Evolutionary conservation across 2,888 invertebrate species (phyloP).

Genomic region (Hemaris fuciformis): DNA sequence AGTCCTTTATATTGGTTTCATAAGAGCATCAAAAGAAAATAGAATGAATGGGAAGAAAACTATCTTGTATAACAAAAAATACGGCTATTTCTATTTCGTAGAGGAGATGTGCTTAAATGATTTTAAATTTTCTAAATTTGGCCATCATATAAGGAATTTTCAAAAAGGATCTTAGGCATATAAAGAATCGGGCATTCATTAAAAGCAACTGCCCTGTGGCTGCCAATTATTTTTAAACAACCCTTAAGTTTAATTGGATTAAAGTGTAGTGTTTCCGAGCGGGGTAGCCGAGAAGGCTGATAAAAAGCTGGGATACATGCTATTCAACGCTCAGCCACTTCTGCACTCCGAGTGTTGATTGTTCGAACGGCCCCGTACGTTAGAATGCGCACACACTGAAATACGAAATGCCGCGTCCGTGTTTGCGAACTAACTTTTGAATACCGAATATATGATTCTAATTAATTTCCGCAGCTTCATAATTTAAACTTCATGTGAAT

Average conservation of each 20-base stretch:
- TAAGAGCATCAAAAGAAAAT: neutral
- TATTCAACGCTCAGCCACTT: constrained; percentile 24
- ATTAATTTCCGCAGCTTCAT: neutral
- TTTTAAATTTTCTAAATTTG: too few species aligned
- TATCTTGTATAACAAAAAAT: too few species aligned
- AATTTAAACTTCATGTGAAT: neutral
- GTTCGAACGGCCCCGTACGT: constrained; percentile 24
- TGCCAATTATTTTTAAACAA: constrained; percentile 30
- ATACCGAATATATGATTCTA: neutral
- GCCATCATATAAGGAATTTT: neutral
- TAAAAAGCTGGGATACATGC: constrained; percentile 36
- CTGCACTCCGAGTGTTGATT: constrained; percentile 21
- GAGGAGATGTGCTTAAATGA: too few species aligned
- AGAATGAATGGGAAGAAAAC: neutral
- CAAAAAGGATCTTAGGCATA: neutral
- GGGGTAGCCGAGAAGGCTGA: constrained; percentile 31
- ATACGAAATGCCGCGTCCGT: constrained; percentile 11
- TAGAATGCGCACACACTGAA: constrained; percentile 11
- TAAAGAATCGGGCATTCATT: neutral
- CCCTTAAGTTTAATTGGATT: constrained; percentile 49
- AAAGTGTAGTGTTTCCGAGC: constrained; percentile 25
- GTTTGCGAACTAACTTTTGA: neutral
- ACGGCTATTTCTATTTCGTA: too few species aligned
- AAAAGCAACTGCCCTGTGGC: constrained; percentile 10
- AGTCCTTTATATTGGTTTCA: neutral